A percentile compares a stretch with the other conserved stretches of the same genome.
Evolutionary conservation across 2,113 vertebrate species (phyloP).

Genomic region (Macquaria australasica): DNA sequence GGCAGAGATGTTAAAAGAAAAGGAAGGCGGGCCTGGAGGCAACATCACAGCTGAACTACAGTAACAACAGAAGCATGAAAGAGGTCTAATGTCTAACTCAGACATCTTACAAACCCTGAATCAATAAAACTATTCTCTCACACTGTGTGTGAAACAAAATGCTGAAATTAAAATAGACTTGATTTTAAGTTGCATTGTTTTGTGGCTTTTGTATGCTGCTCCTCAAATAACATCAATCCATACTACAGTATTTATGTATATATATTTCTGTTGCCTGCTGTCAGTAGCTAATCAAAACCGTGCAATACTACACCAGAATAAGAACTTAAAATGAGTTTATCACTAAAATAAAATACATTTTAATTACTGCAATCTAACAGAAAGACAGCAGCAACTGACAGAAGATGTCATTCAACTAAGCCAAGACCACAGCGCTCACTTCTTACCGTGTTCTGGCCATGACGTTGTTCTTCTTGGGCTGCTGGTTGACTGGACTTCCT

Average conservation of each 20-base stretch:
- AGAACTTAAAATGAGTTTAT: background rate
- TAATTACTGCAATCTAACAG: background rate
- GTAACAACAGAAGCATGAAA: slow-evolving; percentile 37
- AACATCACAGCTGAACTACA: slow-evolving; percentile 2
- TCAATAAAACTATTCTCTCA: slow-evolving; percentile 41
- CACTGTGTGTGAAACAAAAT: background rate
- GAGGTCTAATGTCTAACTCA: slow-evolving; percentile 26
- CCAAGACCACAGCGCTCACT: background rate
- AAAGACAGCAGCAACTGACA: background rate
- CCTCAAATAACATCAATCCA: background rate
- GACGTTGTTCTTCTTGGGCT: slow-evolving; percentile 99
- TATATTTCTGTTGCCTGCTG: background rate
- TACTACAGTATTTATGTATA: too few species aligned
- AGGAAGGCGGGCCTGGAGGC: slow-evolving; percentile 21
- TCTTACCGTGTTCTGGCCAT: slow-evolving; percentile 97
- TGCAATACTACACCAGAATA: background rate
- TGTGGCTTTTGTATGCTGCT: background rate
- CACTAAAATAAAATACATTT: background rate
- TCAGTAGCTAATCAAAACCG: background rate
- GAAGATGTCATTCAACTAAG: background rate
- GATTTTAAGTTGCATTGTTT: background rate
- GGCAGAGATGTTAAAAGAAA: slow-evolving; percentile 36
- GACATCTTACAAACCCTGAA: slow-evolving; percentile 46
- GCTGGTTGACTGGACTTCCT: slow-evolving; percentile 97
- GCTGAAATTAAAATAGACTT: background rate